These are phyloP conservation scores for Latrodectus geometricus DNA, from an alignment of 1,140 invertebrate genomes.

Conservation along the genomic window DNA sequence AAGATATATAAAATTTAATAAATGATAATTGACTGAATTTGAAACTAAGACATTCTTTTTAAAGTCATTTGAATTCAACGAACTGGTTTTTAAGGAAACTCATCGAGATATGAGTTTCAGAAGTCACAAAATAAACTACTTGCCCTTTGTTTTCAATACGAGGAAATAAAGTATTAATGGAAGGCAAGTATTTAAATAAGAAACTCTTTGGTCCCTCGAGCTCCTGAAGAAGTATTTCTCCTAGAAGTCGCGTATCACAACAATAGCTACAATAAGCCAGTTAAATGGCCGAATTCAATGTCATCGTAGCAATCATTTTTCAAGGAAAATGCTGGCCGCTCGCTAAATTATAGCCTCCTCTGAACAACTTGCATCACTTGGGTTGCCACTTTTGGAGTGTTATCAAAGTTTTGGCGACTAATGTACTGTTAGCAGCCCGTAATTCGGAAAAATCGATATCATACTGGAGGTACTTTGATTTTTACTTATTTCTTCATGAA, in stretches of 20 bases:
- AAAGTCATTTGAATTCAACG: too few species aligned
- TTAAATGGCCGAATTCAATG: slow-evolving; percentile 56
- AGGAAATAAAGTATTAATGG: slow-evolving; percentile 23
- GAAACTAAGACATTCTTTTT: too few species aligned
- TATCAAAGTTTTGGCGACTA: slow-evolving; percentile 18
- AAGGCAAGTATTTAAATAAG: slow-evolving; percentile 19
- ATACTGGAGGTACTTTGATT: too few species aligned
- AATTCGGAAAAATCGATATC: too few species aligned
- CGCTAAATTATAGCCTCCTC: slow-evolving; percentile 50
- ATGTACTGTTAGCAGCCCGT: too few species aligned
- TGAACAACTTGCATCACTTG: slow-evolving; percentile 9
- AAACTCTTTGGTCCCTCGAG: slow-evolving; percentile 26
- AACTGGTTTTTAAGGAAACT: too few species aligned
- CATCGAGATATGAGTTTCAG: not conserved
- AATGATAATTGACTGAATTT: too few species aligned
- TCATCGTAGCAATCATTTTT: slow-evolving; percentile 58
- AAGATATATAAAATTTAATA: too few species aligned
- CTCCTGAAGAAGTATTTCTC: slow-evolving; percentile 43
- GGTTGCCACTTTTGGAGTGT: not conserved
- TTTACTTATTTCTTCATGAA: too few species aligned
- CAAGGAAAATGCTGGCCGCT: slow-evolving; percentile 53
- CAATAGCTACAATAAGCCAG: slow-evolving; percentile 49
- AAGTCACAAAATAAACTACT: not conserved
- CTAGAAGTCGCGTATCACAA: slow-evolving; percentile 43
- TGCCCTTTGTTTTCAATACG: not conserved